Percentiles rank a stretch among this genome's conserved stretches.
phyloP scores from a whole-genome alignment of 2,113 vertebrate genomes.

The Amblyornis subalaris region DNA sequence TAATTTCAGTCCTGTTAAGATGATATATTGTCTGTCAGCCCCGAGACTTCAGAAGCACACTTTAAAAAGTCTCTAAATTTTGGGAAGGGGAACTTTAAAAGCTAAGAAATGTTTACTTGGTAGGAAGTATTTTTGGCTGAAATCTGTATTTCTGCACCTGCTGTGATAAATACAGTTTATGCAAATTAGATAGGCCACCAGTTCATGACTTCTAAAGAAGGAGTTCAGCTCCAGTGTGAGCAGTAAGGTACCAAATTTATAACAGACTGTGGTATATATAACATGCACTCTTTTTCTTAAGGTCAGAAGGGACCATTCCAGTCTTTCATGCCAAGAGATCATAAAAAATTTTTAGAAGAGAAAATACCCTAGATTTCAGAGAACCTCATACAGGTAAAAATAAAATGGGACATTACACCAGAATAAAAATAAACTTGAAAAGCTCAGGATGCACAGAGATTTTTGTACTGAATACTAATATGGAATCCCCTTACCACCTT shows the following conservation, averaged over 20 bases:
- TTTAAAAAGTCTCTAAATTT: not conserved
- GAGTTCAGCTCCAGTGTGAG: constrained; percentile 15
- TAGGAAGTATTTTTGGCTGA: constrained; percentile 40
- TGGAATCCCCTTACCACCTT: not conserved
- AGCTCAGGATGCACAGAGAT: not conserved
- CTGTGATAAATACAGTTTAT: constrained; percentile 49
- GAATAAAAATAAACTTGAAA: constrained; percentile 51
- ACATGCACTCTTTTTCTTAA: not conserved
- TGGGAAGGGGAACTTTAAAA: not conserved
- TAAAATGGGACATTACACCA: constrained; percentile 2
- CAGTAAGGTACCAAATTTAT: constrained; percentile 21
- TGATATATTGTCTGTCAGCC: not conserved
- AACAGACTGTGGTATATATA: constrained; percentile 46
- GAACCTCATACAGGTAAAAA: not conserved
- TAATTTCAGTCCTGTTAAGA: not conserved
- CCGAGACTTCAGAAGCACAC: not conserved
- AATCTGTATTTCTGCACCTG: constrained; percentile 31
- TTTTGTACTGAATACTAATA: not conserved
- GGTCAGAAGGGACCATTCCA: constrained; percentile 15
- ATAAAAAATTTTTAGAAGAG: constrained; percentile 12
- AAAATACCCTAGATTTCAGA: constrained; percentile 29
- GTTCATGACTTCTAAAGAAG: constrained; percentile 23
- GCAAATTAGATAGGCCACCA: constrained; percentile 49
- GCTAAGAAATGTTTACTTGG: constrained; percentile 1
- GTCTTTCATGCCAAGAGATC: constrained; percentile 33